Base-by-base conservation (phyloP, 64 coral and sea anemone species). In the Montipora foliosa region DNA sequence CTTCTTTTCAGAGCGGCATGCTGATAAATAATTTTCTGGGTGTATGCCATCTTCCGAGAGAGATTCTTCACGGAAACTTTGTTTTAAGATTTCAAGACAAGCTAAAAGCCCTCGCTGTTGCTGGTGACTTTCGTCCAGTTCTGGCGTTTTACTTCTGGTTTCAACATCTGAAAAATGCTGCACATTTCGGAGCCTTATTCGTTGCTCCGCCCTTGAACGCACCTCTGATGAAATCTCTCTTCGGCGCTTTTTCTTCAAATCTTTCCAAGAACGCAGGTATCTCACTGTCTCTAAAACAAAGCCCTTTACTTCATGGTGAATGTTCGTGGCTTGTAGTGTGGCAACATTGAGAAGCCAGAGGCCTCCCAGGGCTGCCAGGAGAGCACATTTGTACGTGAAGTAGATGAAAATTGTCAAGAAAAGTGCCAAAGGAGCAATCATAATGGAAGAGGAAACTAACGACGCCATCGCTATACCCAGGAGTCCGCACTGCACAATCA, bases 401-500 rank as follows among this genome's bases (percentile, higher is more conserved):
- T 71, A 86, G 66, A 86, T 24, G 44, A 50, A 71, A 50, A 72
- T 50, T 47, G 82, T 71, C 8, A 72, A 8, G 7, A 68, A 49
- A 72, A 86, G 2, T 19, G 82, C 67, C 24, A 47, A 44, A 50
- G 82, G 82, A 86, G n/a, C 47, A 72, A 86, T 10, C 9, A 71
- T 6, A 0, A 17, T 66, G 6, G 46, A 19, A 49, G 82, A 24
- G 3, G 66, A 86, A 51, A 52, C 15, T n/a, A 86, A 86, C 4
- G 66, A 86, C 3, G 46, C 66, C 8, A 72, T 21, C 5, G 82
- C 66, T 16, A 72, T 4, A 22, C 64, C 19, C 4, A 86, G 5
- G 14, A 86, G n/a, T 50, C 66, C 82, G 10, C 64, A 86, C 17
- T 86, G 82, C 6, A 86, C 4, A n/a, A 72, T 13, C 9, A 86